Conservation (phyloP, 2,113 vertebrate genomes). For the Rhinopomastus cyanomelas region DNA sequence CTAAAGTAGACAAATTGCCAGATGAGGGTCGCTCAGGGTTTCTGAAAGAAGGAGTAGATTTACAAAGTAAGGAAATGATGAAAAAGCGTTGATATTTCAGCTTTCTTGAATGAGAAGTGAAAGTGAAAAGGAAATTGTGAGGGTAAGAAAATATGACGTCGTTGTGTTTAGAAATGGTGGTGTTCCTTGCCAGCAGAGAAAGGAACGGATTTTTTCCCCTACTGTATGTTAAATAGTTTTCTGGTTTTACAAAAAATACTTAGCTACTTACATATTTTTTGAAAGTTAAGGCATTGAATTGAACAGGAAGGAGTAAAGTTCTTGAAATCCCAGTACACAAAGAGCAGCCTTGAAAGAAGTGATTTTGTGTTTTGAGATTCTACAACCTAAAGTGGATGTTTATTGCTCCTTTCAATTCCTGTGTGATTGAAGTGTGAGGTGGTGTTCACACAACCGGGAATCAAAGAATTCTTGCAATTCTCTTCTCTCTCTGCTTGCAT, state of each 20-base stretch:
- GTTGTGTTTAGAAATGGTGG: neutral
- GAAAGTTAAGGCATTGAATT: neutral
- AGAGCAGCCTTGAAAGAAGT: neutral
- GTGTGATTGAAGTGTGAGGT: neutral
- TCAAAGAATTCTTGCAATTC: neutral
- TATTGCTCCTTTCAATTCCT: neutral
- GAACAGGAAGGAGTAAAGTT: neutral
- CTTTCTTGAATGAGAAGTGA: neutral
- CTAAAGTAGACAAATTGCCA: neutral
- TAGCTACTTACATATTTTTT: neutral
- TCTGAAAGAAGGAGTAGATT: neutral
- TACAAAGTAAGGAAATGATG: neutral
- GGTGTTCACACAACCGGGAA: neutral
- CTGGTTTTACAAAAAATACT: neutral
- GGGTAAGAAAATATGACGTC: neutral
- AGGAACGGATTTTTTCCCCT: neutral
- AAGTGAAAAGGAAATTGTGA: slow-evolving; percentile 19
- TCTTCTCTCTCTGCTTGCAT: neutral
- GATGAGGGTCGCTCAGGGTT: neutral
- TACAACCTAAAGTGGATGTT: neutral
- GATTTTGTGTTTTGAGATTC: neutral
- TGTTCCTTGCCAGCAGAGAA: neutral
- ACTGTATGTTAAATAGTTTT: neutral
- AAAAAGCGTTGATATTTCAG: neutral
- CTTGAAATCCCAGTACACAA: neutral